phyloP scores from a whole-genome alignment of 2,888 invertebrate species.

The Nomada lathburiana region DNA sequence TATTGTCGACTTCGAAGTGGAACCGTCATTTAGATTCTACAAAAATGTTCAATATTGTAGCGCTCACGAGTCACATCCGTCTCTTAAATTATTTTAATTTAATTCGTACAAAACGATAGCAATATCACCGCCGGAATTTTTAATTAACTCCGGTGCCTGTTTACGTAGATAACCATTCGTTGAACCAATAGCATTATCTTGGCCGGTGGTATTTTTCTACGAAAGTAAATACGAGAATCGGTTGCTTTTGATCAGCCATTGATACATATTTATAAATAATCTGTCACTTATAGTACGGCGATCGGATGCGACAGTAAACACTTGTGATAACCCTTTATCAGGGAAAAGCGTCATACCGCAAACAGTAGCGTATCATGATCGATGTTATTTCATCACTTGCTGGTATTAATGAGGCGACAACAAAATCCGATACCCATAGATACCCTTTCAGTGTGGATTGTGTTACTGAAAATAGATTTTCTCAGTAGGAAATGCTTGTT shows the following conservation, averaged over 20 bases:
- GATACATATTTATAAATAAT: conserved; percentile 62
- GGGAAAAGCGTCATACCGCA: conserved; percentile 25
- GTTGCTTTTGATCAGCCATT: conserved; percentile 44
- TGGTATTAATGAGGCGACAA: conserved; percentile 24
- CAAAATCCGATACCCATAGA: conserved; percentile 29
- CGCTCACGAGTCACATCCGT: too few relatives aligned
- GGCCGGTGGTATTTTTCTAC: conserved; percentile 9
- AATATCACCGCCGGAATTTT: not conserved
- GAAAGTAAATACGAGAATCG: conserved; percentile 17
- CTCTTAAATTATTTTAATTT: too few relatives aligned
- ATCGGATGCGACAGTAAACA: conserved; percentile 43
- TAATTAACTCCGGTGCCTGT: not conserved
- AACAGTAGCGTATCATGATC: conserved; percentile 43
- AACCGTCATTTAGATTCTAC: too few relatives aligned
- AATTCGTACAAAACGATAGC: not conserved
- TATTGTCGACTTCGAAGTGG: too few relatives aligned
- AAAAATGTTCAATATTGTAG: too few relatives aligned
- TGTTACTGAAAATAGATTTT: conserved; percentile 14
- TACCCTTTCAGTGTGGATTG: conserved; percentile 24
- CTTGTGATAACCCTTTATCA: conserved; percentile 47
- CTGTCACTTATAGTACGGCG: conserved; percentile 8
- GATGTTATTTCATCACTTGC: conserved; percentile 28
- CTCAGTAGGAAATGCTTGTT: not conserved
- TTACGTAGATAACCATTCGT: conserved; percentile 34
- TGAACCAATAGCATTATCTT: conserved; percentile 23